Percentiles rank a stretch among this genome's conserved stretches.
phyloP scores from a whole-genome alignment of 2,797 vertebrate genomes.

The Sebastes oblongus region DNA sequence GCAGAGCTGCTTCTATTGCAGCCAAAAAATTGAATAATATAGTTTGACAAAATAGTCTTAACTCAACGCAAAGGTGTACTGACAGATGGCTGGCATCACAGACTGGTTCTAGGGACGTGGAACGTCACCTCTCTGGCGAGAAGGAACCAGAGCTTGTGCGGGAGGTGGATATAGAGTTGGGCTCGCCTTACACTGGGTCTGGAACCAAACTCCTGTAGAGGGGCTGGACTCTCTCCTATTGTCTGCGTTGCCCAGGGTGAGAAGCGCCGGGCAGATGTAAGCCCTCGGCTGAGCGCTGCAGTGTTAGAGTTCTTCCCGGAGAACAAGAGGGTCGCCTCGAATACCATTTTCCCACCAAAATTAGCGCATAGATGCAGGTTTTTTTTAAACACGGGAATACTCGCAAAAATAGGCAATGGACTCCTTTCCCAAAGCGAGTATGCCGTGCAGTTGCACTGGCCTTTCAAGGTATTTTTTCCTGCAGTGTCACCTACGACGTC shows the following conservation, averaged over 20 bases:
- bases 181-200: not conserved
- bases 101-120: not conserved
- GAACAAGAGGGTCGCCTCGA: not conserved
- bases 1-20: not conserved
- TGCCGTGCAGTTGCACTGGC: no score
- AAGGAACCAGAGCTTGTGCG: not conserved
- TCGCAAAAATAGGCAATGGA: no score
- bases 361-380: no score
- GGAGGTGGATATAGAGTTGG: not conserved
- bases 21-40: not conserved
- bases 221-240: not conserved
- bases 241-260: not conserved
- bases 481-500: no score
- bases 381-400: no score
- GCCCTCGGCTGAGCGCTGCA: not conserved
- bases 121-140: not conserved
- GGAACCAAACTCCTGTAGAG: not conserved
- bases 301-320: not conserved
- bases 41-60: not conserved
- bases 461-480: no score
- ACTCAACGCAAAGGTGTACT: not conserved
- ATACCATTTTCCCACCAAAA: not conserved
- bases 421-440: no score
- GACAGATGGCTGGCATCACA: not conserved
- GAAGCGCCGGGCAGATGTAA: not conserved